phyloP scores from a whole-genome alignment of 2,797 vertebrate genomes.

The Ctenochaetus hawaiiensis region DNA sequence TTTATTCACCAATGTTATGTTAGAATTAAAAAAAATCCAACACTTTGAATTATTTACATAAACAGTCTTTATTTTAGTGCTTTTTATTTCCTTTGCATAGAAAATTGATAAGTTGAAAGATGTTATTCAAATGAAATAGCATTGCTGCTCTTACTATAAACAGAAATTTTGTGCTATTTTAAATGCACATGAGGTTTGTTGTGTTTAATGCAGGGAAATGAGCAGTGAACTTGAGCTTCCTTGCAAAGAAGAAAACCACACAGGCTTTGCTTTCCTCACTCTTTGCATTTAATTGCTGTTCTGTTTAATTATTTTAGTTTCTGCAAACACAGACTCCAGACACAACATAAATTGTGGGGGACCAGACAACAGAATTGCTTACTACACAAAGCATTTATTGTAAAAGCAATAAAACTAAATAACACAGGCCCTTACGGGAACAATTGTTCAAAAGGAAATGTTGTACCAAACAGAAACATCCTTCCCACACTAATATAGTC shows the following conservation, averaged over 20 bases:
- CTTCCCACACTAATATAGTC: background rate
- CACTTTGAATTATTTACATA: too few relatives aligned
- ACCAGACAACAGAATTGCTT: background rate
- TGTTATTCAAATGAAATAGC: background rate
- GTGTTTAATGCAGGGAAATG: background rate
- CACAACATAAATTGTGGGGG: background rate
- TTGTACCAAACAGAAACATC: conserved; percentile 6
- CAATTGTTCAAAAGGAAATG: conserved; percentile 21
- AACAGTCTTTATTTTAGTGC: too few relatives aligned
- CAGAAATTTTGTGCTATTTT: background rate
- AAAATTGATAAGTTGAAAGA: background rate
- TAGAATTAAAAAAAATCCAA: too few relatives aligned
- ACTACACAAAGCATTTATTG: conserved; percentile 2
- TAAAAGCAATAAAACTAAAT: conserved; percentile 31
- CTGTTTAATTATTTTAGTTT: background rate
- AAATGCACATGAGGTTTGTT: background rate
- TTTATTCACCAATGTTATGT: too few relatives aligned
- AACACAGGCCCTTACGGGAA: background rate
- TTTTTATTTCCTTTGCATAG: too few relatives aligned
- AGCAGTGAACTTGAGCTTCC: background rate
- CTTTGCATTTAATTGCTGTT: background rate
- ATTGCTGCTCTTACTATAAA: background rate
- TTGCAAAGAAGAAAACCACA: background rate
- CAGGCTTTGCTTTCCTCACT: background rate
- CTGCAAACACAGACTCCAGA: too few relatives aligned